A percentile compares a stretch with the other conserved stretches of the same genome.
phyloP scores from a whole-genome alignment of 2,113 vertebrate genomes.

The Poeciliopsis prolifica region DNA sequence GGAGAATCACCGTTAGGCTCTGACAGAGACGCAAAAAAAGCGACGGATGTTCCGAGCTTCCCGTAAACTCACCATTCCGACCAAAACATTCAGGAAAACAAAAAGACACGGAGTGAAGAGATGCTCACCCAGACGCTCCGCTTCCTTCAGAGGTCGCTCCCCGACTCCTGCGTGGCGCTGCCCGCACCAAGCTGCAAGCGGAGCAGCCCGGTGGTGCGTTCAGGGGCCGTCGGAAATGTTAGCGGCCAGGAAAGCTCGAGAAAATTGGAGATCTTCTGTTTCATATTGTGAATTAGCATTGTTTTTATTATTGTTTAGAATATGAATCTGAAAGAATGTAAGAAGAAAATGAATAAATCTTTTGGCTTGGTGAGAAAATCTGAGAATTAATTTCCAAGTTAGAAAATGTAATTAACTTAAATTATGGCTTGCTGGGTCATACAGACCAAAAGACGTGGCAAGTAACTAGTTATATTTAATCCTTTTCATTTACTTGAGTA shows the following conservation, averaged over 20 bases:
- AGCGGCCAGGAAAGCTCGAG: rapidly evolving
- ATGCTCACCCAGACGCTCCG: constrained; percentile 60
- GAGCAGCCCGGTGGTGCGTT: constrained; percentile 55
- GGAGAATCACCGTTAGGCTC: constrained; percentile 24
- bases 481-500: too few species aligned
- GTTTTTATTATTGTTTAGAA: neutral
- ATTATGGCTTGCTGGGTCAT: neutral
- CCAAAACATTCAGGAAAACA: too few species aligned
- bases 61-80: constrained; percentile 12
- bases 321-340: too few species aligned
- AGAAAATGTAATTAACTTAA: too few species aligned
- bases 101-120: neutral
- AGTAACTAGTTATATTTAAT: too few species aligned
- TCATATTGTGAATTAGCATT: too few species aligned
- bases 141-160: constrained; percentile 41
- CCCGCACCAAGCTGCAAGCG: constrained; percentile 50
- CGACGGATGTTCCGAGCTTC: constrained; percentile 27
- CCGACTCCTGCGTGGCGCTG: constrained; percentile 37
- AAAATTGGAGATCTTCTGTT: neutral
- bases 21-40: constrained; percentile 8
- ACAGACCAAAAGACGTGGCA: neutral
- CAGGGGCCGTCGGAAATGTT: constrained; percentile 6
- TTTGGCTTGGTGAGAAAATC: neutral
- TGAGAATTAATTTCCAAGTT: too few species aligned
- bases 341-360: neutral